Percentiles rank a stretch among this genome's conserved stretches.
These are phyloP conservation scores for Tetheella fluctuosa DNA, from an alignment of 2,888 invertebrate genomes.

Conservation along the genomic window DNA sequence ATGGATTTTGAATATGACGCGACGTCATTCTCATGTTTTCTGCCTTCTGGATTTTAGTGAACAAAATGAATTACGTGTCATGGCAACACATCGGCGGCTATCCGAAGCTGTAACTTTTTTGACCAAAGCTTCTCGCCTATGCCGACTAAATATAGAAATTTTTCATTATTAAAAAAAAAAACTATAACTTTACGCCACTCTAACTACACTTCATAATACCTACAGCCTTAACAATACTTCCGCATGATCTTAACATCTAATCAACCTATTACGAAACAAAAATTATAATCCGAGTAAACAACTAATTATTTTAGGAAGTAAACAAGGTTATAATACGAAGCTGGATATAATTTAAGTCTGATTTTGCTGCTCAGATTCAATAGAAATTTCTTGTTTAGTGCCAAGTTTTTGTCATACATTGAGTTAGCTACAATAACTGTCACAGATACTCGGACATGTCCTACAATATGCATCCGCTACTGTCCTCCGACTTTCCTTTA, in stretches of 20 bases:
- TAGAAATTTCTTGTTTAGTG: background rate
- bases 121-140: no score
- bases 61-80: no score
- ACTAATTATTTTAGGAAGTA: background rate
- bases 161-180: background rate
- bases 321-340: background rate
- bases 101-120: no score
- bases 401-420: constrained; percentile 6
- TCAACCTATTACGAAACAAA: background rate
- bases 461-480: constrained; percentile 6
- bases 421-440: constrained; percentile 5
- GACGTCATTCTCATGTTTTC: no score
- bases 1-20: background rate
- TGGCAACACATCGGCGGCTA: no score
- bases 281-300: background rate
- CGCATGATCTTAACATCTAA: background rate
- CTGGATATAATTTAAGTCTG: background rate
- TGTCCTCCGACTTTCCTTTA: constrained; percentile 1
- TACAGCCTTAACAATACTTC: background rate
- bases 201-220: background rate
- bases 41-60: no score
- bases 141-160: no score
- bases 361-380: background rate
- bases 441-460: constrained; percentile 3
- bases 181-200: background rate